Conservation (phyloP, 2,888 invertebrate genomes). For the Tetragnatha montana region DNA sequence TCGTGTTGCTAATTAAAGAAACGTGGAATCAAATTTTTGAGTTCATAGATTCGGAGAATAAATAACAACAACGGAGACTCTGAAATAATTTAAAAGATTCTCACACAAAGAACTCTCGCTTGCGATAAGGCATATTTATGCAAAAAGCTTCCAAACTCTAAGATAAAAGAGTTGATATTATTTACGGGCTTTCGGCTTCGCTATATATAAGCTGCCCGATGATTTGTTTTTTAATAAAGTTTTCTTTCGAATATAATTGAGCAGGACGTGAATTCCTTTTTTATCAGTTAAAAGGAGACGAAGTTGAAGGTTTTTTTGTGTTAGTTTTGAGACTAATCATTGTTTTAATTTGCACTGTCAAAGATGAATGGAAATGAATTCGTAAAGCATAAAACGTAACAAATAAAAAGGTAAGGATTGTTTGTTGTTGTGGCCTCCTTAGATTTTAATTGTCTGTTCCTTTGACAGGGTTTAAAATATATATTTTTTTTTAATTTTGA, state of each 20-base stretch:
- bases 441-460: no score
- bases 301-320: background rate
- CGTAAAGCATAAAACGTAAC: background rate
- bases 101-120: background rate
- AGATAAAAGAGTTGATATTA: background rate
- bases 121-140: background rate
- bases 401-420: no score
- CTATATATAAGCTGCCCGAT: background rate
- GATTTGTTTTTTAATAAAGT: background rate
- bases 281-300: background rate
- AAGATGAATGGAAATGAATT: background rate
- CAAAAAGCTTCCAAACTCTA: background rate
- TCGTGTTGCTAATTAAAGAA: background rate
- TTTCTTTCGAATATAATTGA: background rate
- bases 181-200: background rate
- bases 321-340: background rate
- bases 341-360: background rate
- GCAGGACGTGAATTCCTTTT: background rate
- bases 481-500: no score
- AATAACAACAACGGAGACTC: background rate
- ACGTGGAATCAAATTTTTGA: background rate
- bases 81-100: background rate
- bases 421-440: no score
- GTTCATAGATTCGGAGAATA: background rate
- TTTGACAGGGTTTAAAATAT: no score